phyloP scores from a whole-genome alignment of 2,113 vertebrate genomes.

The Cynoglossus semilaevis region DNA sequence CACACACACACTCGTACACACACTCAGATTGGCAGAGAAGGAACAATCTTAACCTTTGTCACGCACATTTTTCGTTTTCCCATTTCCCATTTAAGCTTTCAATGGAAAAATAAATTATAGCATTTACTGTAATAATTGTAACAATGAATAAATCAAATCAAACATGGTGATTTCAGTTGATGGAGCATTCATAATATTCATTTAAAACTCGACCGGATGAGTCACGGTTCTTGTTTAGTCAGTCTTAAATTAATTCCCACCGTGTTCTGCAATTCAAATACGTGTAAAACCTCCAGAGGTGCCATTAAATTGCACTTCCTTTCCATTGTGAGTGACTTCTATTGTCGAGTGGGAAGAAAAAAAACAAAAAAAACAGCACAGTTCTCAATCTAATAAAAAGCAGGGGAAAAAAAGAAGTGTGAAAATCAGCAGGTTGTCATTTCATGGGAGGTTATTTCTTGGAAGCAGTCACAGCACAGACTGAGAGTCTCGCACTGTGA shows the following conservation, averaged over 20 bases:
- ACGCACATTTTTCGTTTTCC: constrained; percentile 19
- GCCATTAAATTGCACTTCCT: constrained; percentile 17
- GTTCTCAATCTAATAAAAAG: no score
- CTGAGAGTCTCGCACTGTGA: no score
- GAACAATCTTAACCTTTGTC: constrained; percentile 16
- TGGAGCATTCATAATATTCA: neutral
- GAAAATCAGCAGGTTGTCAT: no score
- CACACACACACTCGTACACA: constrained; percentile 4
- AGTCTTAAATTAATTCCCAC: constrained; percentile 10
- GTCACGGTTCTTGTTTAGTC: constrained; percentile 22
- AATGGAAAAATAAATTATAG: neutral
- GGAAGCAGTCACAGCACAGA: no score
- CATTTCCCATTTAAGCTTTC: constrained; percentile 25
- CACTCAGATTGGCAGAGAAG: neutral
- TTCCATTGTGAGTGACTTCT: constrained; percentile 9
- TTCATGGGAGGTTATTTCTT: no score
- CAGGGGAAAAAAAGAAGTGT: no score
- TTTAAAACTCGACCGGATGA: constrained; percentile 10
- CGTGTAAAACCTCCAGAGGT: constrained; percentile 5
- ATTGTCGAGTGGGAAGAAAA: constrained; percentile 9
- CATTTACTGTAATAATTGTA: constrained; percentile 8
- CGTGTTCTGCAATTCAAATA: neutral
- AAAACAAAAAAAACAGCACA: neutral
- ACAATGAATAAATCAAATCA: constrained; percentile 6
- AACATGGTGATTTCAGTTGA: constrained; percentile 15